A percentile compares a stretch with the other conserved stretches of the same genome.
These are phyloP conservation scores for Halocynthia aurantium DNA, from an alignment of 23 tunicate species.

Conservation along the genomic window DNA sequence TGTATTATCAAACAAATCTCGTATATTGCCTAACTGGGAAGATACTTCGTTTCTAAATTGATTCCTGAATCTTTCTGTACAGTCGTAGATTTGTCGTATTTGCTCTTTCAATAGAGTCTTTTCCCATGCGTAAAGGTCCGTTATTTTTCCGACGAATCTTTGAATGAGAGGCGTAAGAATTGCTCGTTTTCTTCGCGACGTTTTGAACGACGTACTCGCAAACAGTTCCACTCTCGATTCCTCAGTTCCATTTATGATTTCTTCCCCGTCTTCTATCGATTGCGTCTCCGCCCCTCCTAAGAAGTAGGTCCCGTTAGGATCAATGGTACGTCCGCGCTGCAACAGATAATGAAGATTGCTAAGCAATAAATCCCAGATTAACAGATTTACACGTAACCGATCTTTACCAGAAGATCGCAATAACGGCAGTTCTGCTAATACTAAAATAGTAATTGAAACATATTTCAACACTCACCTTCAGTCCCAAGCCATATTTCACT, in stretches of 20 bases:
- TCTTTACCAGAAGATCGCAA: neutral
- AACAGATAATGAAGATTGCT: neutral
- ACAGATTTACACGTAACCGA: too few relatives aligned
- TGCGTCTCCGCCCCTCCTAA: conserved; percentile 12
- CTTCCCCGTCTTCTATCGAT: neutral
- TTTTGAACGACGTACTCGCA: conserved; percentile 3
- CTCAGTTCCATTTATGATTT: conserved; percentile 1
- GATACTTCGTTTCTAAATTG: conserved; percentile 7
- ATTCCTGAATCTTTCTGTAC: neutral
- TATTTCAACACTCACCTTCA: conserved; percentile 2
- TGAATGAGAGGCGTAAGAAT: conserved; percentile 5
- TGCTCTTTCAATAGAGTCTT: conserved; percentile 12
- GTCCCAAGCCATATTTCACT: neutral
- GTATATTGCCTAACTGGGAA: too few relatives aligned
- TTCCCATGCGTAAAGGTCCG: conserved; percentile 14
- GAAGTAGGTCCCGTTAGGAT: conserved; percentile 16
- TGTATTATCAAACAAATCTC: too few relatives aligned
- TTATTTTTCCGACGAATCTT: conserved; percentile 25
- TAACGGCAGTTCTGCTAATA: neutral
- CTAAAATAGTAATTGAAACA: too few relatives aligned
- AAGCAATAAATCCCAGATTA: too few relatives aligned
- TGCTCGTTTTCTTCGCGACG: neutral
- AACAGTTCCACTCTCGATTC: neutral
- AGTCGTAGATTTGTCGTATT: neutral
- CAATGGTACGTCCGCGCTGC: conserved; percentile 1